Percentiles rank a stretch among this genome's conserved stretches.
Evolutionary conservation across 1,140 invertebrate genomes (phyloP).

Genomic region (Cotesia glomerata): DNA sequence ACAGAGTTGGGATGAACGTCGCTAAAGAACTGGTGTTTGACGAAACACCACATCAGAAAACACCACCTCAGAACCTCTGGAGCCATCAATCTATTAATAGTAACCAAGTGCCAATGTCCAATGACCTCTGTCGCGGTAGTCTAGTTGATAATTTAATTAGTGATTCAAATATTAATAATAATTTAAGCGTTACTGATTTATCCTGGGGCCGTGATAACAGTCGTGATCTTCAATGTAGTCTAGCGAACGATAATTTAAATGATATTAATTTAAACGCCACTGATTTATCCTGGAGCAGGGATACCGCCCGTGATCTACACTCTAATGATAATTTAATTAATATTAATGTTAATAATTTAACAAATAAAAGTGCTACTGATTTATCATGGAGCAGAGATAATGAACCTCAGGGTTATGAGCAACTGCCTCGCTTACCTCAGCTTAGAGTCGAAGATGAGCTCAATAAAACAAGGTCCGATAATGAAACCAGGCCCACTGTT

Average conservation of each 20-base stretch:
- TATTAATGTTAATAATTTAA: too few species aligned
- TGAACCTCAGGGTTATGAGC: neutral
- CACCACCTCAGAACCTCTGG: neutral
- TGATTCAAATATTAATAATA: neutral
- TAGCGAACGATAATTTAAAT: too few species aligned
- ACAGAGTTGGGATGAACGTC: neutral
- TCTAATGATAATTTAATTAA: too few species aligned
- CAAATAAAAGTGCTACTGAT: neutral
- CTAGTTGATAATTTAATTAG: neutral
- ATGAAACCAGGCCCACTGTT: conserved; percentile 66
- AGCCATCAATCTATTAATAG: neutral
- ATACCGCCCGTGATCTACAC: too few species aligned
- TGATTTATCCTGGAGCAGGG: too few species aligned
- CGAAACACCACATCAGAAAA: neutral
- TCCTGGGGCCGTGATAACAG: too few species aligned
- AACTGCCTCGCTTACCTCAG: neutral
- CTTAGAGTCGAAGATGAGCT: neutral
- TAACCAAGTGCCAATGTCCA: neutral
- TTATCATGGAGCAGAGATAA: neutral
- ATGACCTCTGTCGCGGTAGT: too few species aligned
- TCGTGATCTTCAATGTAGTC: too few species aligned
- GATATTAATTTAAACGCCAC: too few species aligned
- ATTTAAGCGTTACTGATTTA: too few species aligned
- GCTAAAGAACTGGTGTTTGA: conserved; percentile 9
- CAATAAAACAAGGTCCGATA: conserved; percentile 46